Percentiles rank a stretch among this genome's conserved stretches.
phyloP scores from a whole-genome alignment of 2,113 vertebrate genomes.

The Boleophthalmus pectinirostris region DNA sequence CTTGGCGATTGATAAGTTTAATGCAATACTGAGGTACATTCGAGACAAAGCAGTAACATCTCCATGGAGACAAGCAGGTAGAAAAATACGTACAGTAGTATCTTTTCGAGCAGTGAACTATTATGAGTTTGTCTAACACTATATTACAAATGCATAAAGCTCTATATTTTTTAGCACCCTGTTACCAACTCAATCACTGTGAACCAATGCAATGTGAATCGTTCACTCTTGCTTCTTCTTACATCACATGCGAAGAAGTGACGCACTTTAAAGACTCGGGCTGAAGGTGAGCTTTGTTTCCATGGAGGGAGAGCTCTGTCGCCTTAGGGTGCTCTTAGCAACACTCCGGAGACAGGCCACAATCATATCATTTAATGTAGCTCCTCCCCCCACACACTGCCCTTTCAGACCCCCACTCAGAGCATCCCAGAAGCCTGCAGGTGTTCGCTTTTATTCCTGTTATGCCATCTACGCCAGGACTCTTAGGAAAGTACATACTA shows the following conservation, averaged over 20 bases:
- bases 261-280: not conserved
- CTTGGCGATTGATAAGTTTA: too few species aligned
- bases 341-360: not conserved
- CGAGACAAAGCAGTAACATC: too few species aligned
- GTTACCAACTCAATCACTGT: too few species aligned
- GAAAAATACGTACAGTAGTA: too few species aligned
- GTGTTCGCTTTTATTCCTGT: not conserved
- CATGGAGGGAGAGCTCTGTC: not conserved
- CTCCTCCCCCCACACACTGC: not conserved
- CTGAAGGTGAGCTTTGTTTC: not conserved
- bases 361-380: not conserved
- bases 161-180: too few species aligned
- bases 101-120: too few species aligned
- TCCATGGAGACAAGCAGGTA: too few species aligned
- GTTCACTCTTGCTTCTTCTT: not conserved
- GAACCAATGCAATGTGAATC: too few species aligned
- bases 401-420: not conserved
- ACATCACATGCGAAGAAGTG: not conserved
- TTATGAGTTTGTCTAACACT: too few species aligned
- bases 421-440: not conserved
- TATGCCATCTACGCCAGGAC: not conserved
- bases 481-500: not conserved
- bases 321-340: not conserved
- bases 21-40: too few species aligned
- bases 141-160: too few species aligned